phyloP scores from a whole-genome alignment of 1,140 invertebrate genomes.

The Drosophila micromelanica region DNA sequence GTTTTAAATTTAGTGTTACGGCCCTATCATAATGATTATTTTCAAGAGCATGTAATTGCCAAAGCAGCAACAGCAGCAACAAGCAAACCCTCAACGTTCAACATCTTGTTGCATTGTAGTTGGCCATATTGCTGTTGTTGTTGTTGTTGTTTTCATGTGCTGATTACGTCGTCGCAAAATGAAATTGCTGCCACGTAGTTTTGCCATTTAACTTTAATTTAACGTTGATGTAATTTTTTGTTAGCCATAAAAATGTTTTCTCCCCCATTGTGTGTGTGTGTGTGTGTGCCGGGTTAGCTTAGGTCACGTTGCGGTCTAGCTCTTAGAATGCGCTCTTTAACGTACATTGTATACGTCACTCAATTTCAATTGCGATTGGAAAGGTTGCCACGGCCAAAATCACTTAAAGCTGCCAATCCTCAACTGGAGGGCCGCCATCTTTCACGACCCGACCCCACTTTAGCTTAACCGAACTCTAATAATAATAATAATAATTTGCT shows the following conservation, averaged over 20 bases:
- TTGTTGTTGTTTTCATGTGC: conserved; percentile 41
- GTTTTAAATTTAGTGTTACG: conserved; percentile 70
- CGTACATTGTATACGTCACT: conserved; percentile 34
- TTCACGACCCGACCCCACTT: background rate
- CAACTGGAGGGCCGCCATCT: conserved; percentile 22
- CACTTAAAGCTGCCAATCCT: conserved; percentile 76
- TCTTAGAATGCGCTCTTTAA: background rate
- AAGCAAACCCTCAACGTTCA: background rate
- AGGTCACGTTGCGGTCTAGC: conserved; percentile 70
- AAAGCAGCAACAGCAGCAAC: conserved; percentile 15
- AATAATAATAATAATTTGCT: conserved; percentile 81
- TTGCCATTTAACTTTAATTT: conserved; percentile 83
- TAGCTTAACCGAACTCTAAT: conserved; percentile 16
- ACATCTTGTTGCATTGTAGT: conserved; percentile 41
- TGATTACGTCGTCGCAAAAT: conserved; percentile 68
- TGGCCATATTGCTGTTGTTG: background rate
- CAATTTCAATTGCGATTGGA: conserved; percentile 61
- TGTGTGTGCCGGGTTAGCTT: conserved; percentile 34
- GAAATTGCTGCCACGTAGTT: conserved; percentile 81
- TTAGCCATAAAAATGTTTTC: conserved; percentile 71
- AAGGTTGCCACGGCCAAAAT: conserved; percentile 66
- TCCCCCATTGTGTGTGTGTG: conserved; percentile 20
- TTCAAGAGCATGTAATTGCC: conserved; percentile 71
- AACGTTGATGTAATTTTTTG: conserved; percentile 81
- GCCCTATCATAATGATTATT: conserved; percentile 80